These are phyloP conservation scores for Leptinotarsa rubiginosa DNA, from an alignment of 2,888 invertebrate species.

Conservation along the genomic window DNA sequence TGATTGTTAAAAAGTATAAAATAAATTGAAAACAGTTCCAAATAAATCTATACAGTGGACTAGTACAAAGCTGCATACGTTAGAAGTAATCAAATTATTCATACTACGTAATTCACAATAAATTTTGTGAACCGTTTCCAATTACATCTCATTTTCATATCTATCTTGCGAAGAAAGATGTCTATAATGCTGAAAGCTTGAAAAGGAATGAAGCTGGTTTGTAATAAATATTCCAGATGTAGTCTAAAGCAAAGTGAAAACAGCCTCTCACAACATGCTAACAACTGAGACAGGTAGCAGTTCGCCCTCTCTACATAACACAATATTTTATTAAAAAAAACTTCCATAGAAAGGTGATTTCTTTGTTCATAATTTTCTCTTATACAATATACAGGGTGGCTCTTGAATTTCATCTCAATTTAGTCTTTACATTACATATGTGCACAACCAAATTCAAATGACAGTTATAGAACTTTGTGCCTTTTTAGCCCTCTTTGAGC, in stretches of 20 bases:
- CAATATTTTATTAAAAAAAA: conserved; percentile 48
- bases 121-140: not conserved
- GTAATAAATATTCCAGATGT: conserved; percentile 1
- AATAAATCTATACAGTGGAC: too few species aligned
- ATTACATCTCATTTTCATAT: not conserved
- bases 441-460: too few species aligned
- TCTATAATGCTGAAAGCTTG: not conserved
- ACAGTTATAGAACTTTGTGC: too few species aligned
- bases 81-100: too few species aligned
- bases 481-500: too few species aligned
- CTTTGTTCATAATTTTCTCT: conserved; percentile 9
- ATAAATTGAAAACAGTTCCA: too few species aligned
- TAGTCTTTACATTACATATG: not conserved
- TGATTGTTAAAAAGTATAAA: too few species aligned
- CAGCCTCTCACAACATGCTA: conserved; percentile 67
- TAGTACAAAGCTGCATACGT: too few species aligned
- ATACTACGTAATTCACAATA: too few species aligned
- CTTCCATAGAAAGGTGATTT: conserved; percentile 39
- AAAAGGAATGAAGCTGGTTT: not conserved
- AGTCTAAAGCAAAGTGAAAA: conserved; percentile 36
- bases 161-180: not conserved
- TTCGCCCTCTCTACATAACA: conserved; percentile 59
- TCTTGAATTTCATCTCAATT: not conserved
- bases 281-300: conserved; percentile 67
- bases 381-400: not conserved